Conservation (phyloP, 2,113 vertebrate genomes). For the Corythornis vintsioides region DNA sequence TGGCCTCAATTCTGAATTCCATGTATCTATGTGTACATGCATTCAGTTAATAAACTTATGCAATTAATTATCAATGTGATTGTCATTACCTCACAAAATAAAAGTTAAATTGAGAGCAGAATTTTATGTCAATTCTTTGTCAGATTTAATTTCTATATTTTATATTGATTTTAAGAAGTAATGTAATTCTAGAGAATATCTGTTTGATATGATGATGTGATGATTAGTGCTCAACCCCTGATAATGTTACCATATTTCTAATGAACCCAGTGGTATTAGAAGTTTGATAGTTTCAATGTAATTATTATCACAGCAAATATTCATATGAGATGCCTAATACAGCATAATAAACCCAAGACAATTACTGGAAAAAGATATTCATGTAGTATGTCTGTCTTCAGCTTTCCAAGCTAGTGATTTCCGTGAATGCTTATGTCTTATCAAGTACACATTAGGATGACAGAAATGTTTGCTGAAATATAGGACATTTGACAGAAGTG, state of each 20-base stretch:
- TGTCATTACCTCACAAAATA: not conserved
- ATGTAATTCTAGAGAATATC: not conserved
- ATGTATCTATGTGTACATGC: not conserved
- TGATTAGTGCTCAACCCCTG: not conserved
- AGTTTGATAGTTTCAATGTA: not conserved
- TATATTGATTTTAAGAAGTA: not conserved
- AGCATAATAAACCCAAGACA: not conserved
- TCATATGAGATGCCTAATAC: not conserved
- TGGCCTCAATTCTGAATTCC: not conserved
- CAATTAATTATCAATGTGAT: not conserved
- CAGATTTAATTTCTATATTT: not conserved
- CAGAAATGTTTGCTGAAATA: constrained; percentile 33
- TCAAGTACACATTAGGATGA: not conserved
- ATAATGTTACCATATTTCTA: not conserved
- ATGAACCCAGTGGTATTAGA: not conserved
- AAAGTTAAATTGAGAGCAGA: not conserved
- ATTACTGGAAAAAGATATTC: not conserved
- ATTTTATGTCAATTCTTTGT: not conserved
- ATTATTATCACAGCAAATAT: not conserved
- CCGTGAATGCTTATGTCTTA: not conserved
- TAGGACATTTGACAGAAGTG: constrained; percentile 14
- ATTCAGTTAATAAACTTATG: not conserved
- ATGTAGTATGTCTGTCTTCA: not conserved
- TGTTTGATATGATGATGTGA: not conserved
- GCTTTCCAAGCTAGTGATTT: not conserved